Base-by-base conservation (phyloP, 2,797 vertebrate species). In the Rhinogobio ventralis region DNA sequence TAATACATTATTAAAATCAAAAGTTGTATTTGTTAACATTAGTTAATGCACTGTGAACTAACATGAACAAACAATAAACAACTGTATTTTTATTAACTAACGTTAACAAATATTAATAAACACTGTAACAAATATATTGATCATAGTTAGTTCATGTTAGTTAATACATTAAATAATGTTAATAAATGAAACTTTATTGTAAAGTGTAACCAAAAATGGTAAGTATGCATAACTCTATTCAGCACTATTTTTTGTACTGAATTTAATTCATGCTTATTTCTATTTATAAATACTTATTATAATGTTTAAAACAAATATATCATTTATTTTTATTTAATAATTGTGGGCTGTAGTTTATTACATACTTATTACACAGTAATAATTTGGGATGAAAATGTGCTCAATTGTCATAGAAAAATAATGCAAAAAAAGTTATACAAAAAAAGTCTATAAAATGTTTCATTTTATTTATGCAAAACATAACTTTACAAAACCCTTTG, bases 391-490 rank as follows among this genome's bases (percentile, higher is more conserved):
- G 46, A 11, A 51, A 74, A 74, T 17, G 0, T 36, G 46, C 51
- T 53, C 13, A 5, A 71, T 46, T 8, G 23, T 19, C 42, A 46
- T 28, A 28, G 2, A 9, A 15, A 36, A 33, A 55, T 1, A 13
- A 74, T 3, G 9, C 3, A 11, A 13, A 74, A 73, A 17, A 19
- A 19, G 8, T 1, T 1, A n/a, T n/a, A n/a, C n/a, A n/a, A 20
- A 55, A 57, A 25, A 5, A 57, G 13, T 9, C 30, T 36, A 4
- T 39, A 19, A 68, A 23, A 36, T 20, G 33, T 2, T 2, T 23
- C 9, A n/a, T 17, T 76, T 25, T 25, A 25, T 81, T 57, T 30
- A 81, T 71, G 33, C 33, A 81, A 81, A 81, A 72, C 39, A 13
- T 1, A 17, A 82, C 23, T 82, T 73, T 28, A 81, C 42, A 69